A percentile compares a stretch with the other conserved stretches of the same genome.
These are phyloP conservation scores for Rhinichthys klamathensis DNA, from an alignment of 2,113 vertebrate genomes.

Conservation along the genomic window DNA sequence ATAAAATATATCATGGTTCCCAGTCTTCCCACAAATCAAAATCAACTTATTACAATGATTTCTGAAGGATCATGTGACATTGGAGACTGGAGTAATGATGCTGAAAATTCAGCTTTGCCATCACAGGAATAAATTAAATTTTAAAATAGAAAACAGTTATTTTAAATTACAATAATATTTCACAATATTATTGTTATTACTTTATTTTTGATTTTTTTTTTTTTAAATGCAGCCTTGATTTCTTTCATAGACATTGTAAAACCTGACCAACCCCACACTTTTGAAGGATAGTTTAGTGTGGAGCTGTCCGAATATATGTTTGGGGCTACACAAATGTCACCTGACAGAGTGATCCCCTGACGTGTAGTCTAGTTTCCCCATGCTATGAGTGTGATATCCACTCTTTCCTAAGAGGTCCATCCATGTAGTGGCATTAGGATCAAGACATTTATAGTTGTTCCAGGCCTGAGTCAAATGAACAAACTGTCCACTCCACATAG, in stretches of 20 bases:
- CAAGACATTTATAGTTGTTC: slow-evolving; percentile 97
- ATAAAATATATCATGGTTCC: no score
- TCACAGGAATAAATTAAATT: not conserved
- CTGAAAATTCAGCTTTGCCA: not conserved
- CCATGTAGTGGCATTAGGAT: slow-evolving; percentile 87
- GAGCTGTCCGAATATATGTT: not conserved
- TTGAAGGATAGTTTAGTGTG: not conserved
- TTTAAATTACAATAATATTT: not conserved
- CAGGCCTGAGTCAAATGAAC: slow-evolving; percentile 93
- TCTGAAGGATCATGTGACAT: not conserved
- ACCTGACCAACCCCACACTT: not conserved
- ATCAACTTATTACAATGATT: not conserved
- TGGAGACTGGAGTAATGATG: not conserved
- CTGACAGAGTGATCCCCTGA: slow-evolving; percentile 94
- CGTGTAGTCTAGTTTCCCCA: slow-evolving; percentile 92
- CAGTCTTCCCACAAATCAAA: not conserved
- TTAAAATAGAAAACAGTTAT: not conserved
- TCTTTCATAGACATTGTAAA: not conserved
- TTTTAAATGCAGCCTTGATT: not conserved
- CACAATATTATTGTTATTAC: no score
- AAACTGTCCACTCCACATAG: slow-evolving; percentile 98
- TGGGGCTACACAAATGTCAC: slow-evolving; percentile 68
- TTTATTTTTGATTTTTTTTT: no score
- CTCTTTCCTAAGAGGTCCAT: slow-evolving; percentile 86
- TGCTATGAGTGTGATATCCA: slow-evolving; percentile 84